A percentile compares a stretch with the other conserved stretches of the same genome.
phyloP scores from a whole-genome alignment of 2,113 vertebrate species.

The Nothoprocta perdicaria region DNA sequence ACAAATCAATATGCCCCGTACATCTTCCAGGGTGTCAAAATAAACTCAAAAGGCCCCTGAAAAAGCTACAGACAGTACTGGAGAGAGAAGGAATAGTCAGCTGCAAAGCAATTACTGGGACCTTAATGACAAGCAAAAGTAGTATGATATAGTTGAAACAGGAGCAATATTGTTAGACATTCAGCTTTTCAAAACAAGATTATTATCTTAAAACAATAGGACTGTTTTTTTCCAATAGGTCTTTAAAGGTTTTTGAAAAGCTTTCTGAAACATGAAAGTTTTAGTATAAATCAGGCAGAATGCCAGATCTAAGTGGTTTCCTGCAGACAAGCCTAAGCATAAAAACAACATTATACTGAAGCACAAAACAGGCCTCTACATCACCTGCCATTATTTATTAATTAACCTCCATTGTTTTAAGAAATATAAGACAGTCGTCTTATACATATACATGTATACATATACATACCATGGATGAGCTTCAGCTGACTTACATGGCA shows the following conservation, averaged over 20 bases:
- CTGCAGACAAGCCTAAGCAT: slow-evolving; percentile 14
- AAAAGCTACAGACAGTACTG: neutral
- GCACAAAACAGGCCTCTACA: neutral
- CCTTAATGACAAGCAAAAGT: neutral
- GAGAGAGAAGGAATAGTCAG: neutral
- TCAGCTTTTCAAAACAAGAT: neutral
- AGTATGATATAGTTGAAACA: neutral
- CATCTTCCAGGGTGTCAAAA: neutral
- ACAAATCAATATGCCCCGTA: neutral
- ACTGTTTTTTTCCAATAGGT: slow-evolving; percentile 25
- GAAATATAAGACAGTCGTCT: neutral
- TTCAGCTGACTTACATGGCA: neutral
- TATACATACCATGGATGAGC: neutral
- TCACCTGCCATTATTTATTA: neutral
- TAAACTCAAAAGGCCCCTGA: neutral
- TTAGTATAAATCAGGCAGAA: neutral
- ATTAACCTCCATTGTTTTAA: neutral
- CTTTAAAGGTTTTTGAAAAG: slow-evolving; percentile 7
- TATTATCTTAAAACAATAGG: neutral
- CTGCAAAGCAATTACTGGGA: neutral
- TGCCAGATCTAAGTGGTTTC: slow-evolving; percentile 36
- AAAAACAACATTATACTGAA: neutral
- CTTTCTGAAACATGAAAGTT: slow-evolving; percentile 32
- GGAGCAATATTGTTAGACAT: neutral
- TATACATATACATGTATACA: too few species aligned